Evolutionary conservation across 2,888 invertebrate genomes (phyloP).

Genomic region (Agriopis aurantiaria): DNA sequence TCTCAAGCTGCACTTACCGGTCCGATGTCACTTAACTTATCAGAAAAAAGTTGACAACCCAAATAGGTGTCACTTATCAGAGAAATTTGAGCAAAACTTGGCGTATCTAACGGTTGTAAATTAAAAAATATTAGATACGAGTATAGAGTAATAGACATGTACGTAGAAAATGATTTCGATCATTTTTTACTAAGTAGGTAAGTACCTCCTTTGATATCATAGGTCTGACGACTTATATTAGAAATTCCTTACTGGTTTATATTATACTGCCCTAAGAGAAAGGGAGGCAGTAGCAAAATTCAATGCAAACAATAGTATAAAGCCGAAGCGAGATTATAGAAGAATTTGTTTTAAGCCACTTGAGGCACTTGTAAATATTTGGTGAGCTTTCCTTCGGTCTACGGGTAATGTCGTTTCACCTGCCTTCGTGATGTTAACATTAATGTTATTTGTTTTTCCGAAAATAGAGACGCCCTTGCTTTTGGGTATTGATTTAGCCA

Average conservation of each 20-base stretch:
- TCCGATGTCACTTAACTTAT: too few relatives aligned
- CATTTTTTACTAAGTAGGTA: too few relatives aligned
- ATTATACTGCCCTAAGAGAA: slow-evolving; percentile 47
- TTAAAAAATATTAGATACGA: too few relatives aligned
- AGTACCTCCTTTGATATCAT: too few relatives aligned
- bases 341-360: slow-evolving; percentile 86
- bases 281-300: slow-evolving; percentile 76
- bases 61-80: too few relatives aligned
- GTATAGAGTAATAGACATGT: too few relatives aligned
- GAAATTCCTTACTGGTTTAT: slow-evolving; percentile 13
- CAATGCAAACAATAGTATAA: slow-evolving; percentile 78
- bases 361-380: slow-evolving; percentile 83
- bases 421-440: slow-evolving; percentile 65
- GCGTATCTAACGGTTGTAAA: too few relatives aligned
- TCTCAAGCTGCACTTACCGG: too few relatives aligned
- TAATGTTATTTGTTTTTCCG: slow-evolving; percentile 70
- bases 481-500: slow-evolving; percentile 27
- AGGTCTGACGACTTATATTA: background rate
- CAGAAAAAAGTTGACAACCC: too few relatives aligned
- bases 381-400: slow-evolving; percentile 74
- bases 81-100: too few relatives aligned
- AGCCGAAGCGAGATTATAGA: slow-evolving; percentile 79
- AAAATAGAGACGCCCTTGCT: slow-evolving; percentile 49
- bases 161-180: too few relatives aligned
- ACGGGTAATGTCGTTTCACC: slow-evolving; percentile 67